These are phyloP conservation scores for Darevskia mixta DNA, from an alignment of 2,797 vertebrate genomes.

Conservation along the genomic window DNA sequence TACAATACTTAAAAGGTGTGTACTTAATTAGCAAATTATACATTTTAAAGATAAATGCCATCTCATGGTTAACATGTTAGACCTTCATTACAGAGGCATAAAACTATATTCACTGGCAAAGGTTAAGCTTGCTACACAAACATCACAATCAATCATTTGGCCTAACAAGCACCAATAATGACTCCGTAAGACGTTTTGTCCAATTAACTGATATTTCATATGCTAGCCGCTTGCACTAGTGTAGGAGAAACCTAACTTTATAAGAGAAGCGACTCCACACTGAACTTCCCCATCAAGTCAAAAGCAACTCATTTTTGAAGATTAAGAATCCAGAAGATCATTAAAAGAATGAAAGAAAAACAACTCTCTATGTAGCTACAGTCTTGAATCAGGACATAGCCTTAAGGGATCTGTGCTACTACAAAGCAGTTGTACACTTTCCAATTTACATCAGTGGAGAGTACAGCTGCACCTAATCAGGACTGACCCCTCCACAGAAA, in stretches of 20 bases:
- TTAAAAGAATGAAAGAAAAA: not conserved
- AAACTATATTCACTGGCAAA: conserved; percentile 49
- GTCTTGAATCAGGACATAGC: not conserved
- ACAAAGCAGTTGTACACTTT: not conserved
- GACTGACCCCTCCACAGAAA: too few species aligned
- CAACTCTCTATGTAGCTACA: too few species aligned
- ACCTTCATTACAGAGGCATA: conserved; percentile 34
- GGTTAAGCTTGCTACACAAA: conserved; percentile 54
- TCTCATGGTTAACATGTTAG: not conserved
- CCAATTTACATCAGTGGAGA: too few species aligned
- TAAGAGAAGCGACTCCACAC: not conserved
- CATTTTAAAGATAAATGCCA: conserved; percentile 53
- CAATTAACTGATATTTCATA: not conserved
- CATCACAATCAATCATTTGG: conserved; percentile 28
- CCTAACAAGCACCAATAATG: conserved; percentile 37
- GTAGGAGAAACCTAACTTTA: not conserved
- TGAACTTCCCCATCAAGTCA: not conserved
- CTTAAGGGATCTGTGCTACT: not conserved
- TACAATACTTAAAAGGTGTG: conserved; percentile 40
- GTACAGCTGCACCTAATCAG: not conserved
- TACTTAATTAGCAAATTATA: conserved; percentile 59
- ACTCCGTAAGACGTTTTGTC: conserved; percentile 13
- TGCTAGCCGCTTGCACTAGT: not conserved
- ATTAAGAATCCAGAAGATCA: not conserved
- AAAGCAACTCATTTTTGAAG: not conserved